Evolutionary conservation across 2,888 invertebrate species (phyloP).

Genomic region (Tillus elongatus): DNA sequence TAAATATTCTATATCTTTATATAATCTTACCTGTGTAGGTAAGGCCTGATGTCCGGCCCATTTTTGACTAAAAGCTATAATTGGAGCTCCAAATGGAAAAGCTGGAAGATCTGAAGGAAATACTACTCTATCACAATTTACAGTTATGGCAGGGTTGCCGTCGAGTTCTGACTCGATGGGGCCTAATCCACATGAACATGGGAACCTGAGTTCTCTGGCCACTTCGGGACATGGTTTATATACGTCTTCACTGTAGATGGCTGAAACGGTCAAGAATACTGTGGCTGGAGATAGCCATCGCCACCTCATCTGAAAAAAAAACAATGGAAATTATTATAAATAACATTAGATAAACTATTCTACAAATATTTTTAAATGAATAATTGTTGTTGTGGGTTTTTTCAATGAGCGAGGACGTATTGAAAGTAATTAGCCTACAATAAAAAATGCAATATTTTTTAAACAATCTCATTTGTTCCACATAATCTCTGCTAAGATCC

Average conservation of each 20-base stretch:
- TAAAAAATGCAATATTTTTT: no score
- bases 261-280: background rate
- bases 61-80: slow-evolving; percentile 69
- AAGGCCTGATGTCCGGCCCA: slow-evolving; percentile 73
- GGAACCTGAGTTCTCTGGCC: slow-evolving; percentile 64
- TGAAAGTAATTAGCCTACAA: no score
- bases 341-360: no score
- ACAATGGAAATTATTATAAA: no score
- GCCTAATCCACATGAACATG: slow-evolving; percentile 54
- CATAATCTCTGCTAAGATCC: no score
- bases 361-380: no score
- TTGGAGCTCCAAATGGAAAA: slow-evolving; percentile 69
- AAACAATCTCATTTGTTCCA: no score
- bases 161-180: slow-evolving; percentile 43
- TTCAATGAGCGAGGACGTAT: no score
- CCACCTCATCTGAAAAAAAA: background rate
- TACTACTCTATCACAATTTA: slow-evolving; percentile 77
- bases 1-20: background rate
- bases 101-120: slow-evolving; percentile 70
- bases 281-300: background rate
- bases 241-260: slow-evolving; percentile 17
- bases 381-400: no score
- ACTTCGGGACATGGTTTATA: slow-evolving; percentile 62
- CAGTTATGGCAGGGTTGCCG: slow-evolving; percentile 49
- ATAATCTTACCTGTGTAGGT: slow-evolving; percentile 51